Base-by-base conservation (phyloP, 2,113 vertebrate species). In the Daboia siamensis region DNA sequence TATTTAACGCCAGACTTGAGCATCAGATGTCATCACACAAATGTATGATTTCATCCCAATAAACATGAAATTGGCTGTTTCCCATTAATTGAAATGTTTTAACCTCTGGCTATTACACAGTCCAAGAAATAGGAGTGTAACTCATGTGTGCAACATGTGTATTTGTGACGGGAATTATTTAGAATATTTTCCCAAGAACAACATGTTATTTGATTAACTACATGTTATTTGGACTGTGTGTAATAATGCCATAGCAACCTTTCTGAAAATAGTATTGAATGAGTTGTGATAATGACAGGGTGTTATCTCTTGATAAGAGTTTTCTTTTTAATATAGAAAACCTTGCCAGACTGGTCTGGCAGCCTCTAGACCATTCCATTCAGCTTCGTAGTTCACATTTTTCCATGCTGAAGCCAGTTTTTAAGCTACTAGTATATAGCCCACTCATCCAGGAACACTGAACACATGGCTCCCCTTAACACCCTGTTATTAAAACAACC, bases 161-260 rank as follows among this genome's bases (percentile, higher is more conserved):
- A 93, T 86, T 90, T 69, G 86, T 92, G 29, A 89, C 91, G 94
- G 46, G 91, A 95, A 89, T 93, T 93, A 48, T 21, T 48, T 84
- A 90, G 93, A 95, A 5, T 95, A 96, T 92, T 88, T 96, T 90
- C 96, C 95, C 91, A 94, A 96, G 95, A 96, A 97, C 97, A 96
- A 93, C 0, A 39, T 87, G 94, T 61, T 95, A 93, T 96, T 96
- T 97, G 95, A 92, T 88, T 26, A 89, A 93, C 90, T 61, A 15
- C 64, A 69, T 33, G n/a, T 69, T 33, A 69, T 33, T 69, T 33
- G 93, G 86, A 4, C 6, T 94, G 88, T 94, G 91, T 93, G 91
- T 93, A 89, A 86, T 95, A 93, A 94, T 93, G 93, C 94, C 92
- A 95, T 95, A 91, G 93, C 92, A 96, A 95, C 94, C 0, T 9